These are phyloP conservation scores for Heloderma charlesbogerti DNA, from an alignment of 2,113 vertebrate genomes.

Conservation along the genomic window DNA sequence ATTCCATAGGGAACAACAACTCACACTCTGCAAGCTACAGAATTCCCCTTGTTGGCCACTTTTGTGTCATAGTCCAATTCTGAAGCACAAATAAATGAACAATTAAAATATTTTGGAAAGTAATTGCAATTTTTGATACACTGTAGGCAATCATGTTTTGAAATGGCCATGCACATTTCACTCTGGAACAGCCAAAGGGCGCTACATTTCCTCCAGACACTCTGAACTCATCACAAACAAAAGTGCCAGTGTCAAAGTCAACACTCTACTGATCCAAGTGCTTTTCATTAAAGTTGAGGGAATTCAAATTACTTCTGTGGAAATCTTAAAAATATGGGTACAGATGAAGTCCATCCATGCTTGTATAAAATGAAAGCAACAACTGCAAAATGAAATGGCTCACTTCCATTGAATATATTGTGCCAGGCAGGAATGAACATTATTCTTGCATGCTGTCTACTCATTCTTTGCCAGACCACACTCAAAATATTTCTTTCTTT, in stretches of 20 bases:
- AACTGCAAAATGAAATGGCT: constrained; percentile 37
- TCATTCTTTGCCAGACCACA: background rate
- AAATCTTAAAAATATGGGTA: constrained; percentile 12
- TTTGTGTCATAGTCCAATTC: background rate
- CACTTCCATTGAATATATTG: constrained; percentile 4
- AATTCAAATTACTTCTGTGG: constrained; percentile 13
- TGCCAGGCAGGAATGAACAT: background rate
- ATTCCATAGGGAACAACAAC: background rate
- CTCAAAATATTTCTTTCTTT: background rate
- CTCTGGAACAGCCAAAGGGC: background rate
- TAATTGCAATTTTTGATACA: background rate
- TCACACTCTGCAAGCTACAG: background rate
- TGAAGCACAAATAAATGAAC: background rate
- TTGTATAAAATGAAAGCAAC: constrained; percentile 21
- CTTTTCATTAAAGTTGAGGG: constrained; percentile 8
- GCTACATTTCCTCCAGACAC: background rate
- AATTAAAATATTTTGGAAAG: background rate
- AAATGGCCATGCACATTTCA: too few species aligned
- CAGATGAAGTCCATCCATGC: constrained; percentile 23
- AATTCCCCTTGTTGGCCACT: background rate
- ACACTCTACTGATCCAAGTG: background rate
- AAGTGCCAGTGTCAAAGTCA: constrained; percentile 1
- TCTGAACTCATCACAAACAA: background rate
- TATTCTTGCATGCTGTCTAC: background rate
- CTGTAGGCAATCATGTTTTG: accelerated